These are phyloP conservation scores for Cinara cedri DNA, from an alignment of 2,888 invertebrate species.

Conservation along the genomic window DNA sequence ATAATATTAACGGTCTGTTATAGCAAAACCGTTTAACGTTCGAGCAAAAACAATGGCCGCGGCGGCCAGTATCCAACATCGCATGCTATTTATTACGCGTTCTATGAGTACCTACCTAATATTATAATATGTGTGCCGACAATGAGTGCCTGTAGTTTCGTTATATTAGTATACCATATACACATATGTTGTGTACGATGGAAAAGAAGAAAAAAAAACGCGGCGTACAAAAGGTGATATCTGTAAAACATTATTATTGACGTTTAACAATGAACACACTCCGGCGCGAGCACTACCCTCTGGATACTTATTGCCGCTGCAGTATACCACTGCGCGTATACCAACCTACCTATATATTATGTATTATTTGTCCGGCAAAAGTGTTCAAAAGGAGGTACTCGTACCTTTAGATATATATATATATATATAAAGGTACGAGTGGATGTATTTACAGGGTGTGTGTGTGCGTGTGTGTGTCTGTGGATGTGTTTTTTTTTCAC, in stretches of 20 bases:
- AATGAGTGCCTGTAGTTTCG: too few species aligned
- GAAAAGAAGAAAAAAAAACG: slow-evolving; percentile 3
- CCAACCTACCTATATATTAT: too few species aligned
- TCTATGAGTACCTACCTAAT: too few species aligned
- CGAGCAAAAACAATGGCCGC: slow-evolving; percentile 44
- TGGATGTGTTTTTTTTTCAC: too few species aligned
- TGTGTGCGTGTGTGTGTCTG: slow-evolving; percentile 37
- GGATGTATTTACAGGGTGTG: background rate
- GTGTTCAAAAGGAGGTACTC: too few species aligned
- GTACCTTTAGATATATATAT: too few species aligned
- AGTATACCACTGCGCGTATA: too few species aligned
- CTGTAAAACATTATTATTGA: slow-evolving; percentile 57
- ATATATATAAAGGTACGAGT: too few species aligned
- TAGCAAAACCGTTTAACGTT: slow-evolving; percentile 53
- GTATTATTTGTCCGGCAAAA: too few species aligned
- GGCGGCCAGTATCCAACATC: slow-evolving; percentile 28
- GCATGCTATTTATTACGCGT: too few species aligned
- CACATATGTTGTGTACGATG: background rate
- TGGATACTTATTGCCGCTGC: too few species aligned
- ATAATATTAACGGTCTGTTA: slow-evolving; percentile 56
- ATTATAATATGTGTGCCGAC: slow-evolving; percentile 33
- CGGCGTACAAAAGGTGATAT: slow-evolving; percentile 49
- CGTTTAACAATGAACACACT: slow-evolving; percentile 47
- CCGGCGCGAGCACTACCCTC: slow-evolving; percentile 3
- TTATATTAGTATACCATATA: too few species aligned